Evolutionary conservation across 2,888 invertebrate species (phyloP), one percentile per base, ranked within the genome.

Genomic region (Volucella bombylans): DNA sequence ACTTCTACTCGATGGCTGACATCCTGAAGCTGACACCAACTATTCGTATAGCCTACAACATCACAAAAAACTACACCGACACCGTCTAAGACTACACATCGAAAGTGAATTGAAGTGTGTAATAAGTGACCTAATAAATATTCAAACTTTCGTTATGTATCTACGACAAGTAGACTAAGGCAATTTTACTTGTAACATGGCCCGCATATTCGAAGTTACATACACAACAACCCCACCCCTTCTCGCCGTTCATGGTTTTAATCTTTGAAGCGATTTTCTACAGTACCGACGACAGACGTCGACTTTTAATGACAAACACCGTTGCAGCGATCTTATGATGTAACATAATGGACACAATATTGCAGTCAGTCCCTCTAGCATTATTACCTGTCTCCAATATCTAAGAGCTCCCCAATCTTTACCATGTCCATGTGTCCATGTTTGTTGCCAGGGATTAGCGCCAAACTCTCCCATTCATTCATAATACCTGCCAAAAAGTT

Each of bases 101-200:
- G 59, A 69, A 49, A 68, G 43, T 68, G 52, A 68, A 80, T 49
- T 74, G 65, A 76, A 77, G 81, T 77, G 65, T 52, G 57, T 31
- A 6, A 69, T 82, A 82, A 82, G 69, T 71, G 81, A 82, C 81
- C 81, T 18, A 82, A 82, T 82, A 76, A 82, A 76, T 65, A 59
- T 57, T 64, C 23, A 65, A 81, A 55, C 69, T 81, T 69, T 74
- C 45, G 38, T 55, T 57, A 69, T 47, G 41, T 43, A 50, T 31
- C 31, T 68, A 54, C 62, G 49, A 41, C 62, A 68, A 43, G 41
- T 43, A 14, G 49, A 41, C 49, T 14, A 31, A 31, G 6, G 11
- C 14, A 14, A 18, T 31, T 15, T 59, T 8, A 74, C 31, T 39
- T 47, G 68, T 23, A 47, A 15, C 31, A 18, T 15, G 4, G 14